Evolutionary conservation across 2,797 vertebrate species (phyloP).

Genomic region (Denticeps clupeoides): DNA sequence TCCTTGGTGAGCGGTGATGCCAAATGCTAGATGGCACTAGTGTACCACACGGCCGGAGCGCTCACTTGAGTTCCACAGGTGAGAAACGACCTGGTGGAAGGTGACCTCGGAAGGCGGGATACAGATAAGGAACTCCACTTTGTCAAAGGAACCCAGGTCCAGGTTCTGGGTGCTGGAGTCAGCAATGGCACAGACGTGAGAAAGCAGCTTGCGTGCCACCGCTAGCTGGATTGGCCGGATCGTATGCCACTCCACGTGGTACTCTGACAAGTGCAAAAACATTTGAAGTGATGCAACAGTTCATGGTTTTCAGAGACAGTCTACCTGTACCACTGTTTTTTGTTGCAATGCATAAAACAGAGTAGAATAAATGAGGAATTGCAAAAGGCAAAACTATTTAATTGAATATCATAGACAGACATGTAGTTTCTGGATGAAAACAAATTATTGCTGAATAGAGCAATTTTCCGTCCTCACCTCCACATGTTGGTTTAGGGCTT

Average conservation of each 20-base stretch:
- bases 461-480: no score
- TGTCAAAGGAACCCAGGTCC: constrained; percentile 91
- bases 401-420: no score
- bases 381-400: no score
- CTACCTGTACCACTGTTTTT: no score
- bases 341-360: no score
- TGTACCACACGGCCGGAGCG: no score
- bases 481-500: constrained; percentile 49
- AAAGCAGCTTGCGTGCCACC: constrained; percentile 89
- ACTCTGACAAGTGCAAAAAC: constrained; percentile 58
- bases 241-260: constrained; percentile 60
- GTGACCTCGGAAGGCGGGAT: constrained; percentile 91
- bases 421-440: neutral
- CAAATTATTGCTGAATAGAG: no score
- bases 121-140: constrained; percentile 91
- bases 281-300: neutral
- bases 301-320: neutral
- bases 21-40: no score
- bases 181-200: constrained; percentile 91
- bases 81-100: constrained; percentile 85
- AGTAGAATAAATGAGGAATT: no score
- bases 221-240: constrained; percentile 86
- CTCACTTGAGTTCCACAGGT: constrained; percentile 86
- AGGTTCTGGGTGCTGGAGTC: constrained; percentile 96
- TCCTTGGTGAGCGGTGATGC: neutral